A percentile compares a stretch with the other conserved stretches of the same genome.
Evolutionary conservation across 1,140 invertebrate genomes (phyloP).

Genomic region (Megalopta genalis): DNA sequence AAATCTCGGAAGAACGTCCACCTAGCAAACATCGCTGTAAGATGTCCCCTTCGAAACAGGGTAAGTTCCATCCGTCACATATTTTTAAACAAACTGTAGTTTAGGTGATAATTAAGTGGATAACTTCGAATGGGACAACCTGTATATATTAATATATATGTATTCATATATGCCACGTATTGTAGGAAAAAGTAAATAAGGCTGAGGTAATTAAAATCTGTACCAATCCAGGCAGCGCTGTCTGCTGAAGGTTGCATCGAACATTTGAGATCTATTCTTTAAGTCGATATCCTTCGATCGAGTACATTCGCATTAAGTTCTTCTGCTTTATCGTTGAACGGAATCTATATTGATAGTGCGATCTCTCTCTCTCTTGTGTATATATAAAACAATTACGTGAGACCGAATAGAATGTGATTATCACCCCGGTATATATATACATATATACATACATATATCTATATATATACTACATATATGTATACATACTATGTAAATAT

Average conservation of each 20-base stretch:
- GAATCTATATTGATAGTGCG: background rate
- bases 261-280: background rate
- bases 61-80: no score
- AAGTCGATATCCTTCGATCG: background rate
- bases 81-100: no score
- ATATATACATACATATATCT: no score
- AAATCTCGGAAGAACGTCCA: no score
- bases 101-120: no score
- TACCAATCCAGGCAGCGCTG: constrained; percentile 43
- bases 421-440: background rate
- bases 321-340: background rate
- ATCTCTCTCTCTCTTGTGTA: background rate
- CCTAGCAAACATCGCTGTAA: no score
- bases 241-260: constrained; percentile 15
- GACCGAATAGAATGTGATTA: constrained; percentile 15
- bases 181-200: constrained; percentile 38
- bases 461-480: no score
- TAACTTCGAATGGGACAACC: no score
- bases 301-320: background rate
- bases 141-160: constrained; percentile 6
- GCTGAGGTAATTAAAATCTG: constrained; percentile 63
- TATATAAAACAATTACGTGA: constrained; percentile 6
- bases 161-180: constrained; percentile 23
- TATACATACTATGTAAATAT: constrained; percentile 8
- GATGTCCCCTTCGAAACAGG: no score